phyloP scores from a whole-genome alignment of 2,797 vertebrate genomes.

The Rhabdomys pumilio region DNA sequence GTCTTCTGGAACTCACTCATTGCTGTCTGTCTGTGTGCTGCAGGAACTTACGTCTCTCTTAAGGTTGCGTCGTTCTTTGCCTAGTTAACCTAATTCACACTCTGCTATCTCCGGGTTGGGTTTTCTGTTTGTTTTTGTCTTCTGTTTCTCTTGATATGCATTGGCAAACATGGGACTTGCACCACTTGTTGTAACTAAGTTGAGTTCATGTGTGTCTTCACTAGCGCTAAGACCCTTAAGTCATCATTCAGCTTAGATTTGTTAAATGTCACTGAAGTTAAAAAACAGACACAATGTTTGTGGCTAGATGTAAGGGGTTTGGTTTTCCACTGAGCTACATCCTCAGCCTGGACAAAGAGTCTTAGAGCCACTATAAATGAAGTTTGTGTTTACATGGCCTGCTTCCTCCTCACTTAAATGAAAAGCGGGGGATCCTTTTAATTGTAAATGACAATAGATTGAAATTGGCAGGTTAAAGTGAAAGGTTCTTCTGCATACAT shows the following conservation, averaged over 20 bases:
- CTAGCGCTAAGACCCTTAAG: slow-evolving; percentile 41
- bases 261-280: slow-evolving; percentile 34
- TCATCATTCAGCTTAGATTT: slow-evolving; percentile 54
- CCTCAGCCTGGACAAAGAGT: background rate
- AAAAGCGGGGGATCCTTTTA: background rate
- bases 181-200: slow-evolving; percentile 31
- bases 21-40: background rate
- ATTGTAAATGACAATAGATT: background rate
- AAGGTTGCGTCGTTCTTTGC: background rate
- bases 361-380: background rate
- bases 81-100: slow-evolving; percentile 18
- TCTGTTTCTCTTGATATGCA: slow-evolving; percentile 41
- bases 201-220: slow-evolving; percentile 20
- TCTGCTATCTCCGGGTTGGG: background rate
- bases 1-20: slow-evolving; percentile 4
- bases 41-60: background rate
- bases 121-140: background rate
- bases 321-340: background rate
- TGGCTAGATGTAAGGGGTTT: background rate
- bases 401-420: slow-evolving; percentile 11
- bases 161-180: slow-evolving; percentile 32
- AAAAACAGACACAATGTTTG: slow-evolving; percentile 29
- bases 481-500: background rate
- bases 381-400: background rate
- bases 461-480: background rate